A percentile compares a stretch with the other conserved stretches of the same genome.
Evolutionary conservation across 2,888 invertebrate genomes (phyloP).

Genomic region (Patella caerulea): DNA sequence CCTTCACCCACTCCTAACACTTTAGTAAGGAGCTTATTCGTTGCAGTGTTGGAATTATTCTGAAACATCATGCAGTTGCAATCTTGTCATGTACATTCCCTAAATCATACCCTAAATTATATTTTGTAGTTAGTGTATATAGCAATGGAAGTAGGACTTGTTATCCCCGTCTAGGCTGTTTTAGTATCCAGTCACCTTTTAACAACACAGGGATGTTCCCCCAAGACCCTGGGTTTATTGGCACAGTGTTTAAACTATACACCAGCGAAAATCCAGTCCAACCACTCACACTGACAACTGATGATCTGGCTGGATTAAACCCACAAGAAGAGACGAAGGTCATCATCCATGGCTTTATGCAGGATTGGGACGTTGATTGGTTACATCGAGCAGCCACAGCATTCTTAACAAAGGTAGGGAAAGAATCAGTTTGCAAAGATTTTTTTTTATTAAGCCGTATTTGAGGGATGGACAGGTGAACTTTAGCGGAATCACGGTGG

Average conservation of each 20-base stretch:
- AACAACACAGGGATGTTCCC: slow-evolving; percentile 72
- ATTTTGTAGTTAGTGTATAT: too few relatives aligned
- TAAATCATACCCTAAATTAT: too few relatives aligned
- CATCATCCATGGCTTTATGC: slow-evolving; percentile 60
- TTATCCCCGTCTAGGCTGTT: slow-evolving; percentile 90
- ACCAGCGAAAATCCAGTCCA: slow-evolving; percentile 32
- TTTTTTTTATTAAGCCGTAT: too few relatives aligned
- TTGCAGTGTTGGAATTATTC: too few relatives aligned
- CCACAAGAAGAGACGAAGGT: slow-evolving; percentile 44
- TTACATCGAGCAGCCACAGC: slow-evolving; percentile 47
- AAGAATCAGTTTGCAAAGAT: neutral
- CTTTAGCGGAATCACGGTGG: too few relatives aligned
- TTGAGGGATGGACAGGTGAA: too few relatives aligned
- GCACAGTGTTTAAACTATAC: slow-evolving; percentile 47
- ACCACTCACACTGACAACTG: slow-evolving; percentile 28
- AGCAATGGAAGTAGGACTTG: slow-evolving; percentile 72
- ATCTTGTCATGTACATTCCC: too few relatives aligned
- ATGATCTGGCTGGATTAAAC: slow-evolving; percentile 38
- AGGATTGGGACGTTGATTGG: slow-evolving; percentile 50
- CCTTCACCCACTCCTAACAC: too few relatives aligned
- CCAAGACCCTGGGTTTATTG: slow-evolving; percentile 41
- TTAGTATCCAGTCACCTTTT: slow-evolving; percentile 80
- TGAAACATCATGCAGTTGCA: too few relatives aligned
- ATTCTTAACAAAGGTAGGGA: slow-evolving; percentile 47
- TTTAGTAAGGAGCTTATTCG: too few relatives aligned